Evolutionary conservation across 2,888 invertebrate species (phyloP), one percentile per base, ranked within the genome.

Genomic region (Apoderus coryli): DNA sequence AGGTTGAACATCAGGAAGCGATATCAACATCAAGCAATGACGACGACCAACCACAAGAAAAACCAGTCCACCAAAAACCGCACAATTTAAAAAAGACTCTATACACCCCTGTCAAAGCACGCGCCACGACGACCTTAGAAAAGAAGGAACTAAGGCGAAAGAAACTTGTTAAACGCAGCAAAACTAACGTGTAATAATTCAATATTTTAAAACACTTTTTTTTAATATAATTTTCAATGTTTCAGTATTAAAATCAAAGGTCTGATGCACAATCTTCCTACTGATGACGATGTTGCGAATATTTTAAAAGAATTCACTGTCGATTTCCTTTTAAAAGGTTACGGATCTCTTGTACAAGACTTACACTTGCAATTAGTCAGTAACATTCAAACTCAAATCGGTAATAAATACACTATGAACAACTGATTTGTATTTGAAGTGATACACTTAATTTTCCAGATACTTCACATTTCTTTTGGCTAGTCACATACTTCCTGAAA

Each of bases 401-500:
- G 19, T n/a, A n/a, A n/a, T n/a, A n/a, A n/a, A n/a, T n/a, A n/a
- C n/a, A n/a, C n/a, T n/a, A n/a, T n/a, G n/a, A n/a, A n/a, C n/a
- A n/a, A n/a, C n/a, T n/a, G n/a, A n/a, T n/a, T n/a, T n/a, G n/a
- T n/a, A n/a, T n/a, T n/a, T n/a, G n/a, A n/a, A n/a, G n/a, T n/a
- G n/a, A n/a, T n/a, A n/a, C n/a, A n/a, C n/a, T n/a, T n/a, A n/a
- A n/a, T n/a, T n/a, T n/a, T n/a, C n/a, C n/a, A 22, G 81, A 82
- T 45, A 78, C 76, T 0, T 80, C 81, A 0, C 79, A 81, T 49
- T 79, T 81, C 50, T 77, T 81, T 47, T 82, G 82, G 82, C 63
- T 81, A 27, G 62, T 82, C 13, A 78, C 80, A 1, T 82, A 80
- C 50, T 82, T 82, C 48, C 51, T 82, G 4, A 78, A 79, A 52